Base-by-base conservation (phyloP, 2,888 invertebrate species). In the Podotricha telesiphe region DNA sequence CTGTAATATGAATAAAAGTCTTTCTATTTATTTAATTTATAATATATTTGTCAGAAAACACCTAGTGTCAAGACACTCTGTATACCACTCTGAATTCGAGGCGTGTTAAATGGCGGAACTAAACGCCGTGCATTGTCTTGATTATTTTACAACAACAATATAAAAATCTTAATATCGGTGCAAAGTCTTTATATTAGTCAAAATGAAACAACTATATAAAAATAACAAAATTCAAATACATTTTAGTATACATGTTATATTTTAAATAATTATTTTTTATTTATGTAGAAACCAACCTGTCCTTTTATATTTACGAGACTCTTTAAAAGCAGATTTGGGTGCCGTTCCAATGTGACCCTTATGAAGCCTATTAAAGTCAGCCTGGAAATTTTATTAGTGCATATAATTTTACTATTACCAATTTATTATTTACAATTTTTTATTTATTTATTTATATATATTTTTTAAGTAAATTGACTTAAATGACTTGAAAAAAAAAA, bases 291-390 rank as follows among this genome's bases (percentile, higher is more conserved):
- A 45, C 45, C 0, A 28, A 86, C 89, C 88, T 69, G 86, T 91
- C 93, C 94, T 85, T 94, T 94, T 86, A 90, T 94, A 78, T 93
- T 95, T 82, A 56, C 76, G 77, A 1, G 83, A 76, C 74, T 81
- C 84, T 65, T 80, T 83, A 68, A 91, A 92, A 0, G 91, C 93
- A 0, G 89, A 86, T 73, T 84, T 89, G 0, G 96, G 95, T 0
- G 96, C 96, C 74, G 96, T 96, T 0, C 96, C 97, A 69, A 96
- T 94, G 80, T 97, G 97, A 0, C 97, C 97, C 58, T 96, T 96
- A 76, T 96, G 96, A 71, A 96, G 95, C 72, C 97, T 93, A 86
- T 97, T 96, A 82, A 96, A 97, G 83, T 97, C 97, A 0, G 97
- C 96, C 86, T 93, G 82, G 47, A 71, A 69, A 22, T 59, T 58